Percentiles rank a stretch among this genome's conserved stretches.
Conservation (phyloP, 2,888 invertebrate species). For the Nephrotoma guestfalica region DNA sequence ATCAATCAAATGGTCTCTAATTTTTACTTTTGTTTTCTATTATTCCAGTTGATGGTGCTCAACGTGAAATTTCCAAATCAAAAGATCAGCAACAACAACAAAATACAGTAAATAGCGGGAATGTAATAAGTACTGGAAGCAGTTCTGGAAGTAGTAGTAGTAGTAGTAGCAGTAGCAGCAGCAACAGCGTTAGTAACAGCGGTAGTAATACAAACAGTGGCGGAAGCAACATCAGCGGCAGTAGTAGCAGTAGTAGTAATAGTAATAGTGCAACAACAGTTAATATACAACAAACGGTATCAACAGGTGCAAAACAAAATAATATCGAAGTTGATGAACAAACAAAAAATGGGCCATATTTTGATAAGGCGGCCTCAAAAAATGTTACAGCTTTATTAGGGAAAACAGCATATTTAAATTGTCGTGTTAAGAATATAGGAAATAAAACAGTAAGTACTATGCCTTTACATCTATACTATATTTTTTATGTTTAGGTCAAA, state of each 20-base stretch:
- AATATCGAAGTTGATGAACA: conserved; percentile 26
- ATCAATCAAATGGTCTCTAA: not conserved
- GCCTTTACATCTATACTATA: not conserved
- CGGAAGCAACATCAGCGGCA: conserved; percentile 17
- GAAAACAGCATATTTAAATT: conserved; percentile 80
- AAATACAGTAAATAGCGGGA: conserved; percentile 11
- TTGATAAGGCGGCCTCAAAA: conserved; percentile 57
- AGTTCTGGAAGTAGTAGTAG: conserved; percentile 14
- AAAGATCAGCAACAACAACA: conserved; percentile 19
- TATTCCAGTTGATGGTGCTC: conserved; percentile 24
- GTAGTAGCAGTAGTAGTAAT: conserved; percentile 14
- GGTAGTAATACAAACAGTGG: conserved; percentile 15
- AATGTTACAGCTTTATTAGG: conserved; percentile 71
- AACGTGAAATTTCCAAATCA: conserved; percentile 27
- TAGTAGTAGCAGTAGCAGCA: conserved; percentile 13
- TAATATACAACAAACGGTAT: conserved; percentile 1
- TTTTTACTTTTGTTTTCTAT: not conserved
- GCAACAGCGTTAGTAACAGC: conserved; percentile 16
- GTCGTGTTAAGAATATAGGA: conserved; percentile 78
- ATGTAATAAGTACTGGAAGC: conserved; percentile 18
- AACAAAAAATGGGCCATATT: conserved; percentile 53
- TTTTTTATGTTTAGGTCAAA: not conserved
- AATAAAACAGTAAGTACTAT: conserved; percentile 68
- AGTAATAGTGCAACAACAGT: conserved; percentile 14
- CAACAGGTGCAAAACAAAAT: conserved; percentile 12